These are phyloP conservation scores for Sycophila texana DNA, from an alignment of 2,888 invertebrate species.

Conservation along the genomic window DNA sequence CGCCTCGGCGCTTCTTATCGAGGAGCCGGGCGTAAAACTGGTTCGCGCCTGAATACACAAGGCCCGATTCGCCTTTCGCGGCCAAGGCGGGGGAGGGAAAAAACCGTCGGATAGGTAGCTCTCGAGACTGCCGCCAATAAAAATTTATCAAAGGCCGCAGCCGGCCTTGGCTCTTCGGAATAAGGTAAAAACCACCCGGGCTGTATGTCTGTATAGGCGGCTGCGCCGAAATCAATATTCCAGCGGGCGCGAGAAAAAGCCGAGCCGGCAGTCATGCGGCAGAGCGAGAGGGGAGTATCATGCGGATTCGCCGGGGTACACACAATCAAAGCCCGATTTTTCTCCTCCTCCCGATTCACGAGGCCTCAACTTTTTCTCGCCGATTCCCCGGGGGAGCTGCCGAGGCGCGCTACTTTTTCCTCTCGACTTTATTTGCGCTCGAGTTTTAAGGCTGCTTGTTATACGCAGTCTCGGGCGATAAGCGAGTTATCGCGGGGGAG, in stretches of 20 bases:
- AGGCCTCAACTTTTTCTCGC: slow-evolving; percentile 28
- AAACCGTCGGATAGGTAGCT: background rate
- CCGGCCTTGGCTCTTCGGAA: slow-evolving; percentile 3
- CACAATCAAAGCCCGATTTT: slow-evolving; percentile 32
- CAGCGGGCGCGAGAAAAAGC: slow-evolving; percentile 8
- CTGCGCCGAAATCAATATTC: slow-evolving; percentile 47
- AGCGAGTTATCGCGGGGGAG: no score
- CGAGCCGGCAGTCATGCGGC: background rate
- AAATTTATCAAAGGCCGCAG: slow-evolving; percentile 49
- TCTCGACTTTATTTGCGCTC: no score
- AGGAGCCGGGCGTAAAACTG: slow-evolving; percentile 16
- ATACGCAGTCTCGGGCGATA: no score
- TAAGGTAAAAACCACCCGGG: slow-evolving; percentile 23
- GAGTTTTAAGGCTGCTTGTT: no score
- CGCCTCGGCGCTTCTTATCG: slow-evolving; percentile 32
- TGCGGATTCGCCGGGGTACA: background rate
- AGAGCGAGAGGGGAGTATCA: background rate
- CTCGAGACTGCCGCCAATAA: slow-evolving; percentile 4
- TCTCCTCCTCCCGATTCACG: slow-evolving; percentile 6
- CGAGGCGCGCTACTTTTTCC: no score
- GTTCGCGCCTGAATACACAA: slow-evolving; percentile 42
- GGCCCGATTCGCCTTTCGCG: slow-evolving; percentile 17
- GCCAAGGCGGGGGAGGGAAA: slow-evolving; percentile 17
- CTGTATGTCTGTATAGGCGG: slow-evolving; percentile 27
- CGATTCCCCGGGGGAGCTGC: background rate